Percentiles rank a stretch among this genome's conserved stretches.
These are phyloP conservation scores for Neuroterus valhalla DNA, from an alignment of 1,140 invertebrate genomes.

Conservation along the genomic window DNA sequence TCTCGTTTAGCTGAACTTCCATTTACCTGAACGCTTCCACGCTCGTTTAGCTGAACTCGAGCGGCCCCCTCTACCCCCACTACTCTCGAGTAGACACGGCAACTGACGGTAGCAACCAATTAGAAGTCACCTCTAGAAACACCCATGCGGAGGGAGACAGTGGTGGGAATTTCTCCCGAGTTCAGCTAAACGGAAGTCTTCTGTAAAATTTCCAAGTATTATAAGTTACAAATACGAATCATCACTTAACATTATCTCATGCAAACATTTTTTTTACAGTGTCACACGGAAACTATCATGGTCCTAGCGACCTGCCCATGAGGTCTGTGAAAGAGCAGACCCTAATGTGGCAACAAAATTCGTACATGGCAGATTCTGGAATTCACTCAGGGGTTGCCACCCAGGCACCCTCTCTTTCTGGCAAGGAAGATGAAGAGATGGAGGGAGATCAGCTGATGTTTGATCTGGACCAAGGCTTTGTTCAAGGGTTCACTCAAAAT, in stretches of 20 bases:
- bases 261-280: conserved; percentile 75
- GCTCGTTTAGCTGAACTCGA: no score
- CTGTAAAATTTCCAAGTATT: no score
- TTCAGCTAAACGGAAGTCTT: no score
- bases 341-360: conserved; percentile 95
- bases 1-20: no score
- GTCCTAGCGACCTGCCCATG: conserved; percentile 84
- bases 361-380: conserved; percentile 95
- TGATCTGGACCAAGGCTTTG: conserved; percentile 92
- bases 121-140: no score
- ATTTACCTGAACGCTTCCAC: no score
- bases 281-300: conserved; percentile 89
- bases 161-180: no score
- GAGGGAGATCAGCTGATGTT: conserved; percentile 92
- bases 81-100: no score
- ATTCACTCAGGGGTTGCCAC: conserved; percentile 97
- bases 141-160: no score
- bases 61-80: no score
- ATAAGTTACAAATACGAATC: no score
- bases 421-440: conserved; percentile 92
- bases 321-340: conserved; percentile 91
- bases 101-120: no score
- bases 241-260: conserved; percentile 20
- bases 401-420: conserved; percentile 91
- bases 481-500: conserved; percentile 93